These are phyloP conservation scores for Philaethria dido DNA, from an alignment of 2,888 invertebrate genomes.

Conservation along the genomic window DNA sequence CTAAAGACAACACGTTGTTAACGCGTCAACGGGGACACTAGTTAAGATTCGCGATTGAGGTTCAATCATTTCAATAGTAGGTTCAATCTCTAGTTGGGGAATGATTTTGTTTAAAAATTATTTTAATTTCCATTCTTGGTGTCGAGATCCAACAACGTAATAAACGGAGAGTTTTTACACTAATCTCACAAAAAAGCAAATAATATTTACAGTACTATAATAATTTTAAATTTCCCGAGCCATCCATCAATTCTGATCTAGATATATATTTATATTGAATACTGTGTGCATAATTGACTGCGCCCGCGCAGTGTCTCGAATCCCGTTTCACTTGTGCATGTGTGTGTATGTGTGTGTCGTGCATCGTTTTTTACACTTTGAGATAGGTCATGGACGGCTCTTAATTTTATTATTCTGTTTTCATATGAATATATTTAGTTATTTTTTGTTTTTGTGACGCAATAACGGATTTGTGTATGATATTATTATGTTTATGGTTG, in stretches of 20 bases:
- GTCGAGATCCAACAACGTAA: too few relatives aligned
- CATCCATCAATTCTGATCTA: conserved; percentile 39
- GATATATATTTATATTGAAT: conserved; percentile 38
- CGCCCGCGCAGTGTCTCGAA: conserved; percentile 43
- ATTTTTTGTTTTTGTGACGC: conserved; percentile 12
- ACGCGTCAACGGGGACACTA: too few relatives aligned
- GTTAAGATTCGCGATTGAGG: too few relatives aligned
- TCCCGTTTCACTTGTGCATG: conserved; percentile 46
- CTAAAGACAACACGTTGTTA: too few relatives aligned
- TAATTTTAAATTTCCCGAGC: conserved; percentile 14
- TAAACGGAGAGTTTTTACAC: too few relatives aligned
- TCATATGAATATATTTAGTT: conserved; percentile 5
- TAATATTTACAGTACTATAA: too few relatives aligned
- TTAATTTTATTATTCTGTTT: conserved; percentile 39
- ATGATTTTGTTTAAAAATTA: too few relatives aligned
- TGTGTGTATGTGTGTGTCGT: conserved; percentile 36
- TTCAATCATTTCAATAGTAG: too few relatives aligned
- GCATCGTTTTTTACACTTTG: conserved; percentile 48
- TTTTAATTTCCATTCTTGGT: too few relatives aligned
- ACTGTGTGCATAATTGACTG: conserved; percentile 42
- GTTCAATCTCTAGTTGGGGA: too few relatives aligned
- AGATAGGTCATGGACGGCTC: conserved; percentile 46
- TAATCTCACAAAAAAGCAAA: too few relatives aligned
- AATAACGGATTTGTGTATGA: background rate
- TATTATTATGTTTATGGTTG: too few relatives aligned